These are phyloP conservation scores for Styela plicata DNA, from an alignment of 23 tunicate species.

Conservation along the genomic window DNA sequence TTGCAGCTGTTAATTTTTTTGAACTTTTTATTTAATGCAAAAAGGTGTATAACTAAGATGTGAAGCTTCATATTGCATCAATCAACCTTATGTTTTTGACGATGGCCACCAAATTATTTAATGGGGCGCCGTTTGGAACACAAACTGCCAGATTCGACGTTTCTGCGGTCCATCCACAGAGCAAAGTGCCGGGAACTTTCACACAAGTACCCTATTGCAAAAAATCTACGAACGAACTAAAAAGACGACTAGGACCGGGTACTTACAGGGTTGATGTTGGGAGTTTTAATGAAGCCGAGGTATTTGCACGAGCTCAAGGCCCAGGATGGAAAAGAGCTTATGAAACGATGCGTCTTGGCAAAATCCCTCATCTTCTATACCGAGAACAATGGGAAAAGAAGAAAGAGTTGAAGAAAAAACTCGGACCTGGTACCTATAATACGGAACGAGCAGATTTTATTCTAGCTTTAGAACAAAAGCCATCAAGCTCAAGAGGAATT, in stretches of 20 bases:
- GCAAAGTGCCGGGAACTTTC: conserved; percentile 85
- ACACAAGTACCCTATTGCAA: conserved; percentile 78
- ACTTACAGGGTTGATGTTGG: conserved; percentile 67
- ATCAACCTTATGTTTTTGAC: too few species aligned
- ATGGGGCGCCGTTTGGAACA: conserved; percentile 92
- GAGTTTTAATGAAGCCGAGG: conserved; percentile 51
- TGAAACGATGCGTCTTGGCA: conserved; percentile 54
- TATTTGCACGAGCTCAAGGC: conserved; percentile 46
- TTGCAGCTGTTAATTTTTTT: too few species aligned
- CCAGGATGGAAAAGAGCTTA: conserved; percentile 95
- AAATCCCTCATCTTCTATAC: conserved; percentile 92
- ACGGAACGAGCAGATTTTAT: conserved; percentile 51
- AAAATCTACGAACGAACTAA: conserved; percentile 65
- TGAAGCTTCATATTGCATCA: too few species aligned
- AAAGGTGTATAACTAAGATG: too few species aligned
- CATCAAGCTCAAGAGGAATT: conserved; percentile 60
- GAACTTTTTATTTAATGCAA: too few species aligned
- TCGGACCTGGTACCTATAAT: conserved; percentile 88
- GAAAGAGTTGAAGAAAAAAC: conserved; percentile 48
- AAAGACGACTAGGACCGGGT: conserved; percentile 77
- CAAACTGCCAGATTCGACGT: conserved; percentile 91
- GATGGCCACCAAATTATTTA: conserved; percentile 63
- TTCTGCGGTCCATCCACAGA: conserved; percentile 88
- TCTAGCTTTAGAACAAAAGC: conserved; percentile 36
- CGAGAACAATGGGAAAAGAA: conserved; percentile 74